Base-by-base conservation (phyloP, 2,113 vertebrate species). In the Octodon degus region DNA sequence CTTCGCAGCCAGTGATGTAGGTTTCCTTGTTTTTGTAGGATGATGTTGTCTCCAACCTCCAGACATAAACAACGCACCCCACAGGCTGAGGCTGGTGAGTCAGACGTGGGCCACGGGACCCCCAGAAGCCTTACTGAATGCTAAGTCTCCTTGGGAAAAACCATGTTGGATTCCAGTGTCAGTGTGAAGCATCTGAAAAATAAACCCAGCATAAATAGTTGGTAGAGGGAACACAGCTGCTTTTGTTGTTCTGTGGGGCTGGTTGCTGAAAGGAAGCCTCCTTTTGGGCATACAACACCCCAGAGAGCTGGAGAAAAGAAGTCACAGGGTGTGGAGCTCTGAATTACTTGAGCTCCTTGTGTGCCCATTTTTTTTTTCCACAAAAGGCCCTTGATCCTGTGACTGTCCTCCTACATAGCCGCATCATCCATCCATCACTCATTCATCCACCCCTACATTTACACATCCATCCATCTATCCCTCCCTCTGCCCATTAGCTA, bases 121-220 rank as follows among this genome's bases (percentile, higher is more conserved):
- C 50, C 22, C 65, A 62, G 60, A 27, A 47, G 55, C 8, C n/a
- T 82, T 79, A 58, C 24, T 60, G 89, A 89, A 83, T 86, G 86
- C 34, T 37, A 85, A 77, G 43, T 17, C 37, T 94, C 58, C 43
- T 81, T 87, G 30, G 53, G 22, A 37, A 91, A 91, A 72, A 22
- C 32, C 19, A 14, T 62, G 95, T 93, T 74, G 91, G 91, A 97
- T 96, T 97, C 93, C 91, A 96, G 87, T 97, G 93, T 95, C 86
- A 87, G 60, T 67, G 43, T 22, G 91, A 93, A 95, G 22, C 87
- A 88, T n/a, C 87, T 97, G 85, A 93, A 84, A 97, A 97, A 97
- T 85, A 96, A 96, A 93, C 17, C 37, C 22, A 32, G 60, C 2
- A 4, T 80, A 91, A 95, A 67, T 80, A 27, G 74, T 67, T 89